A percentile compares a stretch with the other conserved stretches of the same genome.
These are phyloP conservation scores for Falco columbarius DNA, from an alignment of 2,797 vertebrate genomes.

Conservation along the genomic window DNA sequence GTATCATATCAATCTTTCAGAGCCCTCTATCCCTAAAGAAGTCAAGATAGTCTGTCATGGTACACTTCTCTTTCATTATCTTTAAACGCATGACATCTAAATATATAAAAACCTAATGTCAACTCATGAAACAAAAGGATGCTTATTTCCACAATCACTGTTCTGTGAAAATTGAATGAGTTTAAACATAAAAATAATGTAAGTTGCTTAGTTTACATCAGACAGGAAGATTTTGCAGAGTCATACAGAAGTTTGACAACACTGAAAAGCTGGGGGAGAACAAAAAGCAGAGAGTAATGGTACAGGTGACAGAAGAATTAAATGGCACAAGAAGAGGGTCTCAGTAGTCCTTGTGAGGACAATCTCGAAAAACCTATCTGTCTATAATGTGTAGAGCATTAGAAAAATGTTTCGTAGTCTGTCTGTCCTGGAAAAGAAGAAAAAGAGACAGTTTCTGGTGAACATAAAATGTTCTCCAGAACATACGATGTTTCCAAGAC, in stretches of 20 bases:
- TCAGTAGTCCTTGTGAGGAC: not conserved
- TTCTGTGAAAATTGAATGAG: not conserved
- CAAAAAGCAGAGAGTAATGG: not conserved
- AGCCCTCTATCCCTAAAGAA: not conserved
- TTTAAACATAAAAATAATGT: not conserved
- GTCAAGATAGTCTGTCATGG: not conserved
- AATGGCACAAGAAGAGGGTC: not conserved
- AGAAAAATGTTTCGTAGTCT: not conserved
- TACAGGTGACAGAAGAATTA: not conserved
- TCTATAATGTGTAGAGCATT: not conserved
- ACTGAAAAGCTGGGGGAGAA: not conserved
- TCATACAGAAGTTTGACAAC: not conserved
- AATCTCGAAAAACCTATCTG: not conserved
- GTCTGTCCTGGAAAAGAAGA: not conserved
- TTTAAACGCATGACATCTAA: not conserved
- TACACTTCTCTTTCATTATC: not conserved
- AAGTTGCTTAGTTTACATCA: not conserved
- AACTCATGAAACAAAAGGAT: not conserved
- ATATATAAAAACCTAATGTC: not conserved
- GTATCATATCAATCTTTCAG: conserved; percentile 8
- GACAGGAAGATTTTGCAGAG: not conserved
- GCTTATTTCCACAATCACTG: not conserved
- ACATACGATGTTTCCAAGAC: not conserved
- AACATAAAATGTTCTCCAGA: not conserved
- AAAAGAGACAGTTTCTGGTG: not conserved